A percentile compares a stretch with the other conserved stretches of the same genome.
Evolutionary conservation across 2,113 vertebrate genomes (phyloP).

Genomic region (Sander lucioperca): DNA sequence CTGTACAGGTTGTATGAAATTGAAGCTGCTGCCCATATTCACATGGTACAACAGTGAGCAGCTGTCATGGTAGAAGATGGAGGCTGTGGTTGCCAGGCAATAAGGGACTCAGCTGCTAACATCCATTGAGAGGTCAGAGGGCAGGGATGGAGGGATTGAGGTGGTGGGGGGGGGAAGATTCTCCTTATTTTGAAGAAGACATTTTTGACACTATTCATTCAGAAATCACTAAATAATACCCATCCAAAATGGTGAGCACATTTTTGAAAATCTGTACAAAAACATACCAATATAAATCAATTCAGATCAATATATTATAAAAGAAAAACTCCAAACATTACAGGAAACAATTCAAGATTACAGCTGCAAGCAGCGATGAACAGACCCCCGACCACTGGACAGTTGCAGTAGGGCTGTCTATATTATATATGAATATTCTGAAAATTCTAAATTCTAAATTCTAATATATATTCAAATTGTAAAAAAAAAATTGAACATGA

Average conservation of each 20-base stretch:
- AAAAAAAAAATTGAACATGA: no score
- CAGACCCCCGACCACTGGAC: no score
- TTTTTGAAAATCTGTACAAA: no score
- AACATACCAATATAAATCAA: neutral
- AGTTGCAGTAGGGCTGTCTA: no score
- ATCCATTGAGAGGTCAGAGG: conserved; percentile 65
- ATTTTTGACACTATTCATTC: no score
- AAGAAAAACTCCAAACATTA: neutral
- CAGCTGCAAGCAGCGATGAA: no score
- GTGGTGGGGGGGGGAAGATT: conserved; percentile 31
- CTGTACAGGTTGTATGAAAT: neutral
- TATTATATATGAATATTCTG: no score
- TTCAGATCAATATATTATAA: neutral
- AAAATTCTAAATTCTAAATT: no score
- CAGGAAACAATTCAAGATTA: neutral
- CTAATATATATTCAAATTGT: no score
- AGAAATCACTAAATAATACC: no score
- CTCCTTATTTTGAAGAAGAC: no score
- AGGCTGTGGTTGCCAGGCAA: conserved; percentile 75
- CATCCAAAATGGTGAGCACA: neutral
- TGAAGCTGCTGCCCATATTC: neutral
- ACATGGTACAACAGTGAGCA: conserved; percentile 31
- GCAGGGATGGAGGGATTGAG: conserved; percentile 42
- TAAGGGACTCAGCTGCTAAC: conserved; percentile 69
- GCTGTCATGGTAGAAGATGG: conserved; percentile 43